Percentiles rank a stretch among this genome's conserved stretches.
These are phyloP conservation scores for Lepidotrigona ventralis DNA, from an alignment of 1,140 invertebrate species.

Conservation along the genomic window DNA sequence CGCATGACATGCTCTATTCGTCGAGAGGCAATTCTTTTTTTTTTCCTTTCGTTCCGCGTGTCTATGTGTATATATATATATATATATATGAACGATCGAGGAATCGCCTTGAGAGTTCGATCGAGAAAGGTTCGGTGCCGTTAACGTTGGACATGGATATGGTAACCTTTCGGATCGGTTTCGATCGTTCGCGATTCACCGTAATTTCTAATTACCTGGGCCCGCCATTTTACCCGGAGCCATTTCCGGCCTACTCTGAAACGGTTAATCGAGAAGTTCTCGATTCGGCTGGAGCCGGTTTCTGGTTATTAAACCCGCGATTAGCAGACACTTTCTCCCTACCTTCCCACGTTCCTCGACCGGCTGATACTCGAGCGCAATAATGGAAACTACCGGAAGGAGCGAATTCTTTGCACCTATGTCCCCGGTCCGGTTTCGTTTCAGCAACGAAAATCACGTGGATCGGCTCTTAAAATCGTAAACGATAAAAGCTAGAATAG, in stretches of 20 bases:
- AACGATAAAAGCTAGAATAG: no score
- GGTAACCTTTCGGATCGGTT: conserved; percentile 37
- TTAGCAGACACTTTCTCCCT: conserved; percentile 19
- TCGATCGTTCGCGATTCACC: not conserved
- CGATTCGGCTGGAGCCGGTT: not conserved
- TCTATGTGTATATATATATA: no score
- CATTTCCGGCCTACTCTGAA: not conserved
- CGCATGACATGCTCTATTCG: not conserved
- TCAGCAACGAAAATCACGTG: no score
- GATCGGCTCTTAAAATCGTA: no score
- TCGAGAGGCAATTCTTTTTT: not conserved
- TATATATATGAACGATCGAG: conserved; percentile 1
- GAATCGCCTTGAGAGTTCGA: conserved; percentile 47
- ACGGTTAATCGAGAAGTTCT: not conserved
- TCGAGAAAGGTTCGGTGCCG: conserved; percentile 35
- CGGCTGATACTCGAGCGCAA: not conserved
- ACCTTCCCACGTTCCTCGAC: conserved; percentile 17
- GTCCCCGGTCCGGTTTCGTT: no score
- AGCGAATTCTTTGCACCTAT: not conserved
- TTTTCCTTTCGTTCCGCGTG: not conserved
- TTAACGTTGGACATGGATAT: conserved; percentile 43
- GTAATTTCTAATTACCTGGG: not conserved
- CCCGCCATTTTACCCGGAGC: not conserved
- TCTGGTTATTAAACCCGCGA: conserved; percentile 25
- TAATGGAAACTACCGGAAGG: not conserved